phyloP scores from a whole-genome alignment of 2,888 invertebrate genomes.

The Papilio elwesi region DNA sequence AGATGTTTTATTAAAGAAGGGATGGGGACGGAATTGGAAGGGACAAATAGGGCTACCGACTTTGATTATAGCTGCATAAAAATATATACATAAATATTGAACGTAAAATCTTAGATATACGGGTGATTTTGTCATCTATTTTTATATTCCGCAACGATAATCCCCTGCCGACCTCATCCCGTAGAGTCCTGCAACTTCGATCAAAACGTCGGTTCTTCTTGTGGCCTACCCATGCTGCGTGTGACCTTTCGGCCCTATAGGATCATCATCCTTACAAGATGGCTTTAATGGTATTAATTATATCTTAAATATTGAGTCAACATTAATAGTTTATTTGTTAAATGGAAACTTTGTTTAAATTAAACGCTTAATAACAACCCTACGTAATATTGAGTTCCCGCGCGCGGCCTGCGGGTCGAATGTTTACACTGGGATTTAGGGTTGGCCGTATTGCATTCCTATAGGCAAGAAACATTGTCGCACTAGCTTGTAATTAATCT shows the following conservation, averaged over 20 bases:
- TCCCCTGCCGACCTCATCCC: too few species aligned
- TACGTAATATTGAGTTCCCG: conserved; percentile 65
- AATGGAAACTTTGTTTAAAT: background rate
- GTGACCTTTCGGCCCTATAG: too few species aligned
- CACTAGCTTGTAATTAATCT: conserved; percentile 34
- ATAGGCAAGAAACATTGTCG: conserved; percentile 48
- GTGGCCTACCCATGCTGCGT: too few species aligned
- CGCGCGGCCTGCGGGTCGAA: conserved; percentile 66
- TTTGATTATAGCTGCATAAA: conserved; percentile 40
- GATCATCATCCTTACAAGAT: too few species aligned
- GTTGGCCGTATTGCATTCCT: conserved; percentile 76
- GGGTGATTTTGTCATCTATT: background rate
- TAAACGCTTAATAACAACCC: conserved; percentile 47
- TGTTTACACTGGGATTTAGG: conserved; percentile 76
- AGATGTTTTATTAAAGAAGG: conserved; percentile 84
- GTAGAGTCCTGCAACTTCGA: too few species aligned
- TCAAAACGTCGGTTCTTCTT: too few species aligned
- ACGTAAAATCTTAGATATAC: background rate
- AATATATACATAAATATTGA: conserved; percentile 40
- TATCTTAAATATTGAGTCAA: too few species aligned
- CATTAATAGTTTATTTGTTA: background rate
- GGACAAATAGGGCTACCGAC: conserved; percentile 70
- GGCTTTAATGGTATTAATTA: too few species aligned
- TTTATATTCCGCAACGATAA: background rate
- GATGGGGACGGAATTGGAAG: conserved; percentile 63